Evolutionary conservation across 2,113 vertebrate species (phyloP), one percentile per base, ranked within the genome.

Genomic region (Ammodramus savannarum): DNA sequence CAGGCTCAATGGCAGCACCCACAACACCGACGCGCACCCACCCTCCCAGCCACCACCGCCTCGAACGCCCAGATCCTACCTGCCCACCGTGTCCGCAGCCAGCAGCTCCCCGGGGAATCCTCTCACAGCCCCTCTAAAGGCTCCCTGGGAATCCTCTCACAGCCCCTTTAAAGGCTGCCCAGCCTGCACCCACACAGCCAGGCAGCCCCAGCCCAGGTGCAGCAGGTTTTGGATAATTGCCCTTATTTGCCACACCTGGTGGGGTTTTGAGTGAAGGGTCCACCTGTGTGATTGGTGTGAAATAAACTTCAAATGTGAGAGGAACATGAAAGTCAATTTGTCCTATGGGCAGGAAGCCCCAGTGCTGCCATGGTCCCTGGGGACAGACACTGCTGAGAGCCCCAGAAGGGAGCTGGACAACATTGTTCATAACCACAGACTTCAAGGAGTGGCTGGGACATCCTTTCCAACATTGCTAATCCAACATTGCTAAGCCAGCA

Each of bases 21-120:
- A 2, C 57, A 11, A 3, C 49, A 18, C 7, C n/a, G 3, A 3
- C 54, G 7, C 7, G 2, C 7, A 3, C 25, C 2, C 17, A 2
- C 31, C 16, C 20, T 3, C 43, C 51, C 41, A 34, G 20, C 7
- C 32, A 2, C 3, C 3, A 2, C 13, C 3, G 0, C 31, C 36
- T 21, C 3, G 0, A 20, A 8, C 0, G 0, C 3, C 19, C 4
- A 0, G 0, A 2, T 25, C 74, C 19, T 67, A 63, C 61, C 82
- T 71, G 38, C 29, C 38, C 34, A 0, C 25, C 41, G 1, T 0
- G 0, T 5, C 89, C 1, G 4, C 67, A 39, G 8, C 34, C 72
- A 38, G 32, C 1, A 43, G 0, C 4, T 12, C 10, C 8, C 20
- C 4, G 0, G 0, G 0, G 1, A 1, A 0, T 2, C 12, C 23